A percentile compares a stretch with the other conserved stretches of the same genome.
These are phyloP conservation scores for Terrapene triunguis DNA, from an alignment of 2,113 vertebrate genomes.

Conservation along the genomic window DNA sequence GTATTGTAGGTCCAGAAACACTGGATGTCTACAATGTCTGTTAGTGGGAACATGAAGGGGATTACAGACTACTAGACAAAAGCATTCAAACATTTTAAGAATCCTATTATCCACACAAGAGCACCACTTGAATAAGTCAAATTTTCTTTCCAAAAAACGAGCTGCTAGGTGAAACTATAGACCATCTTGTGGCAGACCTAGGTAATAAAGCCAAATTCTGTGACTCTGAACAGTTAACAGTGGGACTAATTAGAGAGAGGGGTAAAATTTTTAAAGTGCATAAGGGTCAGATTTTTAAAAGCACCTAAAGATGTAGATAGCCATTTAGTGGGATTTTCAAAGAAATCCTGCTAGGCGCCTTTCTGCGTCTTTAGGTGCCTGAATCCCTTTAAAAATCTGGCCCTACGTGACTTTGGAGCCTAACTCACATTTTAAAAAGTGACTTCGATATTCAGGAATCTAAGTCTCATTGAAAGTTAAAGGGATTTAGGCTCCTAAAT, in stretches of 20 bases:
- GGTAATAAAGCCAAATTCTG: background rate
- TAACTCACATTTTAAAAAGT: background rate
- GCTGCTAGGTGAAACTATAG: background rate
- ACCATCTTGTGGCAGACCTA: background rate
- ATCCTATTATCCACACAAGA: background rate
- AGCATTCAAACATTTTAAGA: constrained; percentile 4
- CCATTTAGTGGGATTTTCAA: background rate
- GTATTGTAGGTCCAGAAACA: background rate
- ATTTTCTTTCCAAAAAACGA: background rate
- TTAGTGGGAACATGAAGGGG: background rate
- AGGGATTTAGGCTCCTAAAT: background rate
- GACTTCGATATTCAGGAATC: background rate
- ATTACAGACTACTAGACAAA: background rate
- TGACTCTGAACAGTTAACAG: background rate
- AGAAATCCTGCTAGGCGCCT: background rate
- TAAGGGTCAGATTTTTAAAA: background rate
- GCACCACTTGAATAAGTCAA: background rate
- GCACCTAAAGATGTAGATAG: background rate
- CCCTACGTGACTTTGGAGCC: background rate
- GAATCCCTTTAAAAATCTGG: background rate
- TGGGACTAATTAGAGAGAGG: background rate
- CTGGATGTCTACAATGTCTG: background rate
- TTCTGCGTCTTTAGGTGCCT: background rate
- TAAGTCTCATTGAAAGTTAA: background rate
- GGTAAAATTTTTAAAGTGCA: background rate